Percentiles rank a stretch among this genome's conserved stretches.
These are phyloP conservation scores for Amphipyra berbera DNA, from an alignment of 2,888 invertebrate genomes.

Conservation along the genomic window DNA sequence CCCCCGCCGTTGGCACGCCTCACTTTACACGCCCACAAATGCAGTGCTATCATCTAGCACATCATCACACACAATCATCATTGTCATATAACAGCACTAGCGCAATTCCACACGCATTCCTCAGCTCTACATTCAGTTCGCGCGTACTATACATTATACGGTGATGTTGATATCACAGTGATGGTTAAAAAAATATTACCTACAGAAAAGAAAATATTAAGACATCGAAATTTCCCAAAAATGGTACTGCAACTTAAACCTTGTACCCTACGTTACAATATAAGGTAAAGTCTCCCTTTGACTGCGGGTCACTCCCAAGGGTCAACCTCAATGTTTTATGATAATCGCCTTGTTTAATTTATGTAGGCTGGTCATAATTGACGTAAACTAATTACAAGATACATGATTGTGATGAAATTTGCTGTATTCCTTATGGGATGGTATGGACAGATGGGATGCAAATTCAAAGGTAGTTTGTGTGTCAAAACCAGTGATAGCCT, in stretches of 20 bases:
- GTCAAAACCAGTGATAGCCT: no score
- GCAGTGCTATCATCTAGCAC: no score
- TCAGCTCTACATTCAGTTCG: no score
- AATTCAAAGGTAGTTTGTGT: constrained; percentile 11
- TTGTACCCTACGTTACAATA: constrained; percentile 48
- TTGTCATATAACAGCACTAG: no score
- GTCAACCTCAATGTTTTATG: constrained; percentile 74
- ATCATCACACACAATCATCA: no score
- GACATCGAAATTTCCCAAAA: background rate
- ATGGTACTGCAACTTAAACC: constrained; percentile 13
- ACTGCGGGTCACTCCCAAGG: constrained; percentile 75
- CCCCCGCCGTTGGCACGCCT: no score
- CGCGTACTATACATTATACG: no score
- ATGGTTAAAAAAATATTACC: no score
- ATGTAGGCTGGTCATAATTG: constrained; percentile 69
- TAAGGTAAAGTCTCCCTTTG: constrained; percentile 73
- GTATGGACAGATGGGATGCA: constrained; percentile 8
- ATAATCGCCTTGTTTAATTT: constrained; percentile 80
- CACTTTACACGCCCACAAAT: no score
- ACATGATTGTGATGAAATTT: constrained; percentile 31
- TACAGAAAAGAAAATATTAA: no score
- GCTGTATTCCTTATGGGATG: constrained; percentile 31
- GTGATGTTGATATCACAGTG: no score
- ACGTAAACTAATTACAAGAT: constrained; percentile 62
- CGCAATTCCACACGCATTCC: no score